A percentile compares a stretch with the other conserved stretches of the same genome.
These are phyloP conservation scores for Agrochola litura DNA, from an alignment of 2,888 invertebrate genomes.

Conservation along the genomic window DNA sequence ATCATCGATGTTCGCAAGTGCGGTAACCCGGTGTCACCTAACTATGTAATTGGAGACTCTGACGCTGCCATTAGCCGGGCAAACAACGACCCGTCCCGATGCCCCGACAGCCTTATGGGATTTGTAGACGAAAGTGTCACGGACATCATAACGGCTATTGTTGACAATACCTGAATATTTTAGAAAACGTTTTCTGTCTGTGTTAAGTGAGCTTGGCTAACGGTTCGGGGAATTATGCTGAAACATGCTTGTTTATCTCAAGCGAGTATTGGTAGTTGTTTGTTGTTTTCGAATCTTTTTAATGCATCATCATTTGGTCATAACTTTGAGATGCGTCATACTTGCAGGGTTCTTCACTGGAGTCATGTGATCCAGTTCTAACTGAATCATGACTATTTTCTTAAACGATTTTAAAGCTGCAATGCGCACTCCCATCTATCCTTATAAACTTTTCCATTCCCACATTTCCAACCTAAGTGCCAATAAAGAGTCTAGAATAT, in stretches of 20 bases:
- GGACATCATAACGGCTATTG: constrained; percentile 40
- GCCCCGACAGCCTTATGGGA: constrained; percentile 64
- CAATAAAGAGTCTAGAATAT: constrained; percentile 6
- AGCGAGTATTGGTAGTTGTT: constrained; percentile 10
- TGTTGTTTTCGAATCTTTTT: constrained; percentile 18
- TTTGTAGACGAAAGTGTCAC: constrained; percentile 60
- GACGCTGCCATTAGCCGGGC: constrained; percentile 64
- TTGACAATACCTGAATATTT: constrained; percentile 47
- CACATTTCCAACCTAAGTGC: not conserved
- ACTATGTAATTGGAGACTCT: constrained; percentile 66
- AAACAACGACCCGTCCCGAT: constrained; percentile 68
- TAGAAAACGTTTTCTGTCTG: constrained; percentile 17
- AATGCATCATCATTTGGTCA: constrained; percentile 17
- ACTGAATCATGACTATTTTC: not conserved
- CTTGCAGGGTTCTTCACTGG: constrained; percentile 7
- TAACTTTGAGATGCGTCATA: constrained; percentile 1
- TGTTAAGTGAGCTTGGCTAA: constrained; percentile 8
- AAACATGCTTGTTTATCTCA: constrained; percentile 22
- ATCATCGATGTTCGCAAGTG: constrained; percentile 50
- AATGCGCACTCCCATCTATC: not conserved
- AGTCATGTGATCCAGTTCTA: not conserved
- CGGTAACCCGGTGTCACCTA: constrained; percentile 59
- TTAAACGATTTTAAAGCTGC: not conserved
- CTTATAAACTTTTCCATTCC: not conserved
- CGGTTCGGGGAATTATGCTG: constrained; percentile 33